These are phyloP conservation scores for Petrolisthes cinctipes DNA, from an alignment of 2,888 invertebrate species.

Conservation along the genomic window DNA sequence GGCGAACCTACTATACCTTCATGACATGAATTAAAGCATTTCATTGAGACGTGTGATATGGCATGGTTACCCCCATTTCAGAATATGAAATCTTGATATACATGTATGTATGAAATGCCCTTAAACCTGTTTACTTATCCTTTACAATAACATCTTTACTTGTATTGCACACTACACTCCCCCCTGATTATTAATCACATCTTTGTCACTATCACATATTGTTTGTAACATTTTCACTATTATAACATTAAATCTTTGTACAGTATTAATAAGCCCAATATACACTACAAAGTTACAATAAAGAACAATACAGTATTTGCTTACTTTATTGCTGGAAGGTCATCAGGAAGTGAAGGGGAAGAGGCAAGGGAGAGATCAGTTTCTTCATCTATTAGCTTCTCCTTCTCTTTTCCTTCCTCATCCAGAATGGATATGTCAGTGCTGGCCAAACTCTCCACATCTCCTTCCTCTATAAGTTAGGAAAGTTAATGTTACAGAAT, in stretches of 20 bases:
- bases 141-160: too few species aligned
- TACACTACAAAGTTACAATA: neutral
- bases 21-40: too few species aligned
- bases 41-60: too few species aligned
- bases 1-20: too few species aligned
- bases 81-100: too few species aligned
- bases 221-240: neutral
- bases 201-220: neutral
- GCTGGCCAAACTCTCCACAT: constrained; percentile 50
- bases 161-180: too few species aligned
- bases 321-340: constrained; percentile 59
- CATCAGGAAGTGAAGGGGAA: constrained; percentile 58
- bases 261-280: too few species aligned
- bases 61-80: too few species aligned
- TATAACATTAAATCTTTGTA: neutral
- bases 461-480: constrained; percentile 40
- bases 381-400: constrained; percentile 49
- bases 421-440: constrained; percentile 46
- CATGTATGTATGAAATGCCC: too few species aligned
- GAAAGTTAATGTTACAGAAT: neutral
- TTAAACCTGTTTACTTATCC: too few species aligned
- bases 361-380: constrained; percentile 60
- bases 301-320: neutral
- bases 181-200: neutral
- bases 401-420: constrained; percentile 33